These are phyloP conservation scores for Pyrrhosoma nymphula DNA, from an alignment of 2,888 invertebrate genomes.

Conservation along the genomic window DNA sequence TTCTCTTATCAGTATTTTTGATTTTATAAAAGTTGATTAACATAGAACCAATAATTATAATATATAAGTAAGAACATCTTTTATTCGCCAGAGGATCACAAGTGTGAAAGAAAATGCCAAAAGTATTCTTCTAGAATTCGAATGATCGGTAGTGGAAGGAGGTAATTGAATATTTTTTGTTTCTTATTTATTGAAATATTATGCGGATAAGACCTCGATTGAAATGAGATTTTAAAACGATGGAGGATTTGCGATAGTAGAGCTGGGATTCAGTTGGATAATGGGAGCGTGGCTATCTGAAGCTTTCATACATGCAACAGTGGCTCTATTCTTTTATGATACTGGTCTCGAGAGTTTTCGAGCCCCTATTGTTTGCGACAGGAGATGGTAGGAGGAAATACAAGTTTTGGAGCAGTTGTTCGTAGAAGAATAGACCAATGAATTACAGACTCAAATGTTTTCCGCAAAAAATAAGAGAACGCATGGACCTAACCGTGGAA, in stretches of 20 bases:
- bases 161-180: neutral
- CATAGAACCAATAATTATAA: no score
- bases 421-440: neutral
- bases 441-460: neutral
- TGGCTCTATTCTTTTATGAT: neutral
- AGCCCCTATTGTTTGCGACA: neutral
- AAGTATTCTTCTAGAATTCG: no score
- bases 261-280: neutral
- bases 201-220: no score
- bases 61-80: no score
- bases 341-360: neutral
- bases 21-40: no score
- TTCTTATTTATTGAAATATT: neutral
- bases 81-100: no score
- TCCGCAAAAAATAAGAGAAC: neutral
- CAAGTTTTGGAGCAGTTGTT: neutral
- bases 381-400: neutral
- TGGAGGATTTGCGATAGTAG: neutral
- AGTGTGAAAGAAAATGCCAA: no score
- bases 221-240: no score
- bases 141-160: no score
- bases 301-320: neutral
- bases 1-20: no score
- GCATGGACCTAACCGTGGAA: neutral
- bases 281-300: neutral